Conservation (phyloP, 2,888 invertebrate species). For the Arenicola marina region DNA sequence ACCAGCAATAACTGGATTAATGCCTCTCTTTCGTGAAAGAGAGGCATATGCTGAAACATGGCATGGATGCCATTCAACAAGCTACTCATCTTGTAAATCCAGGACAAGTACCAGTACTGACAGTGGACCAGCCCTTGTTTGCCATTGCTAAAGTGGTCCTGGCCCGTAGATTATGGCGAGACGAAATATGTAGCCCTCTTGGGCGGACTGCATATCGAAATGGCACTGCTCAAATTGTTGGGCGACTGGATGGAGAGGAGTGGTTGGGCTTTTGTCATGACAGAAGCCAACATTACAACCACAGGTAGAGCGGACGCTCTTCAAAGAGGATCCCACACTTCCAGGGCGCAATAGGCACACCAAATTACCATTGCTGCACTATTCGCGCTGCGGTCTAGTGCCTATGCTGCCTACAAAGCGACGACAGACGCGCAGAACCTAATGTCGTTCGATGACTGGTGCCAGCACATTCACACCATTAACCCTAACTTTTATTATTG, state of each 20-base stretch:
- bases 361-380: slow-evolving; percentile 28
- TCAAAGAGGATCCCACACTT: slow-evolving; percentile 28
- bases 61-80: no score
- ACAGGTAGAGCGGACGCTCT: slow-evolving; percentile 36
- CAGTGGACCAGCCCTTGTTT: slow-evolving; percentile 41
- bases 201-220: slow-evolving; percentile 47
- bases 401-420: slow-evolving; percentile 13
- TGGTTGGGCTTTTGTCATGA: slow-evolving; percentile 35
- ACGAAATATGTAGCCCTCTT: slow-evolving; percentile 39
- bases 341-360: slow-evolving; percentile 30
- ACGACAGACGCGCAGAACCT: not conserved
- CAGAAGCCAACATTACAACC: slow-evolving; percentile 30
- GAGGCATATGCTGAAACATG: not conserved
- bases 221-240: slow-evolving; percentile 38
- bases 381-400: slow-evolving; percentile 23
- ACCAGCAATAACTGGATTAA: slow-evolving; percentile 4
- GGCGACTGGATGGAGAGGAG: slow-evolving; percentile 37
- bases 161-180: slow-evolving; percentile 40
- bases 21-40: slow-evolving; percentile 16
- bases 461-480: not conserved
- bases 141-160: slow-evolving; percentile 45
- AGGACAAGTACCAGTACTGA: slow-evolving; percentile 38
- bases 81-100: slow-evolving; percentile 37
- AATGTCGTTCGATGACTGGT: slow-evolving; percentile 16
- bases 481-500: slow-evolving; percentile 25